Percentiles rank a stretch among this genome's conserved stretches.
Evolutionary conservation across 2,888 invertebrate genomes (phyloP).

Genomic region (Patella pellucida): DNA sequence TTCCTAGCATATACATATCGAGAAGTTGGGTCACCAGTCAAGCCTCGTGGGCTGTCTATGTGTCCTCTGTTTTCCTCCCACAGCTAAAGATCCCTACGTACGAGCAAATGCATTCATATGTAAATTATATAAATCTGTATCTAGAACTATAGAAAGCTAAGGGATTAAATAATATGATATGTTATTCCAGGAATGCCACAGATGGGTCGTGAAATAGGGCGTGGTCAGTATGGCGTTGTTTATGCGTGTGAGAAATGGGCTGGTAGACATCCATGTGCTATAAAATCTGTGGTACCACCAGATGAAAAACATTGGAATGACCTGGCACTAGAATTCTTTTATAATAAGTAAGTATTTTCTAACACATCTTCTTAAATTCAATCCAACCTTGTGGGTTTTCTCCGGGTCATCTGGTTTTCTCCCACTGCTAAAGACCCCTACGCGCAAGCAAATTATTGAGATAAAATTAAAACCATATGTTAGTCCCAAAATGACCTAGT

Average conservation of each 20-base stretch:
- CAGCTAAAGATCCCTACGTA: too few relatives aligned
- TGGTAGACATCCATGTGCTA: slow-evolving; percentile 82
- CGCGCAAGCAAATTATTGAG: too few relatives aligned
- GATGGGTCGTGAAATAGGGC: slow-evolving; percentile 74
- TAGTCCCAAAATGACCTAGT: too few relatives aligned
- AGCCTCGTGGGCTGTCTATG: too few relatives aligned
- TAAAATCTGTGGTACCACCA: slow-evolving; percentile 89
- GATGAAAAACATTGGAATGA: slow-evolving; percentile 92
- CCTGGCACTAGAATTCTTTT: slow-evolving; percentile 91
- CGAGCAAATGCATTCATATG: neutral
- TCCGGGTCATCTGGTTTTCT: too few relatives aligned
- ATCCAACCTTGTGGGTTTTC: too few relatives aligned
- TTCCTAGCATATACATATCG: too few relatives aligned
- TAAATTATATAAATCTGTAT: neutral
- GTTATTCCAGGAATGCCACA: slow-evolving; percentile 72
- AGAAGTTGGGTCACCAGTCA: too few relatives aligned
- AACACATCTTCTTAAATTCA: slow-evolving; percentile 5
- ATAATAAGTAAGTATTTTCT: slow-evolving; percentile 78
- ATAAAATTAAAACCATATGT: too few relatives aligned
- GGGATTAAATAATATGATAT: too few relatives aligned
- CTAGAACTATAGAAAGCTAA: neutral
- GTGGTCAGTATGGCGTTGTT: slow-evolving; percentile 92
- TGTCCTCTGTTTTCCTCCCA: too few relatives aligned
- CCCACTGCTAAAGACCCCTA: too few relatives aligned
- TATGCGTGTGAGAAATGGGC: slow-evolving; percentile 85